phyloP scores from a whole-genome alignment of 2,888 invertebrate species.

The Camponotus fellah region DNA sequence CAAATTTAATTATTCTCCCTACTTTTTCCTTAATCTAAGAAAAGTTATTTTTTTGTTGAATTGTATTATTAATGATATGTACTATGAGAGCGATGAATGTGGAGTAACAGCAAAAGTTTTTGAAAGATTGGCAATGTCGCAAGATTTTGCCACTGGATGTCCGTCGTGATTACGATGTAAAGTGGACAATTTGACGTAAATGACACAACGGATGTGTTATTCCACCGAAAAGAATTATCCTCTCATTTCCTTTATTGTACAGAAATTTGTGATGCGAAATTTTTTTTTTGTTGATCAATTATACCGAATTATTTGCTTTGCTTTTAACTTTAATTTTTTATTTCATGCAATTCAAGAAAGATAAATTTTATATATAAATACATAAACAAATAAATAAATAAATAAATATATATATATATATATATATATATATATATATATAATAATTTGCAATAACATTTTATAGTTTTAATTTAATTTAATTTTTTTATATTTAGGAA shows the following conservation, averaged over 20 bases:
- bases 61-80: constrained; percentile 25
- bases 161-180: constrained; percentile 53
- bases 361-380: too few relatives aligned
- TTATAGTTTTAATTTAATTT: neutral
- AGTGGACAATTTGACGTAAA: constrained; percentile 56
- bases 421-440: neutral
- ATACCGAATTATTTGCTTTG: neutral
- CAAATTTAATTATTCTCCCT: too few relatives aligned
- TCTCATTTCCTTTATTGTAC: constrained; percentile 11
- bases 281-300: neutral
- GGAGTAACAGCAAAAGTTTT: constrained; percentile 1
- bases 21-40: neutral
- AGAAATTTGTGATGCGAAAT: constrained; percentile 21
- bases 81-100: constrained; percentile 14
- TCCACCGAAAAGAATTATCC: constrained; percentile 23
- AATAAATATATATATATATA: too few relatives aligned
- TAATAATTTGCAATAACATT: neutral
- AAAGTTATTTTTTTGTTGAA: neutral
- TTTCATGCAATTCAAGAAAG: neutral
- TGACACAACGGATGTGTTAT: constrained; percentile 28
- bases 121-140: constrained; percentile 46
- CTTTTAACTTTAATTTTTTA: neutral
- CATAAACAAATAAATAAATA: too few relatives aligned
- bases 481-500: neutral
- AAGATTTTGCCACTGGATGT: constrained; percentile 48